Percentiles rank a stretch among this genome's conserved stretches.
phyloP scores from a whole-genome alignment of 2,113 vertebrate species.

The Platysteira castanea region DNA sequence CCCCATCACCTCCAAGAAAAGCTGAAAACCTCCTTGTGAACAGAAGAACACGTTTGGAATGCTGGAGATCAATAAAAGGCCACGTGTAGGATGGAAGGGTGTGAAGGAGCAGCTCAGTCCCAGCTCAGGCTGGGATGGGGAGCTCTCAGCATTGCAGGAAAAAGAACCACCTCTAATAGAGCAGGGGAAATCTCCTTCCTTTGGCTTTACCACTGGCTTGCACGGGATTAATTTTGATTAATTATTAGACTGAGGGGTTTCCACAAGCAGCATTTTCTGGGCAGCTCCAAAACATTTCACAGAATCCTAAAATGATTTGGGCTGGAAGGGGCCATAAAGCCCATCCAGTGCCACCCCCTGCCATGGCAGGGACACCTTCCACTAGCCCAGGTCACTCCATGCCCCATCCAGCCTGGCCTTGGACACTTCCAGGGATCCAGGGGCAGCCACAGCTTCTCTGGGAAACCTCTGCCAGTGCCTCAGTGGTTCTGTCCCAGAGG shows the following conservation, averaged over 20 bases:
- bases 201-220: neutral
- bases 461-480: accelerated
- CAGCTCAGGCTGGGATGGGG: neutral
- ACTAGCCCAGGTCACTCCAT: accelerated
- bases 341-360: accelerated
- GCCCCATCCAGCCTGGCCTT: accelerated
- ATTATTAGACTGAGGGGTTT: neutral
- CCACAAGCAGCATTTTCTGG: neutral
- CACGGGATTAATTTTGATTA: neutral
- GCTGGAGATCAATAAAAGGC: neutral
- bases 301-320: neutral
- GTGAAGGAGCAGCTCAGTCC: neutral
- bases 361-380: neutral
- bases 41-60: accelerated
- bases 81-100: accelerated
- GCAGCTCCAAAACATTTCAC: neutral
- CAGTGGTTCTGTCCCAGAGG: neutral
- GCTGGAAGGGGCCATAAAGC: neutral
- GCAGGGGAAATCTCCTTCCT: neutral
- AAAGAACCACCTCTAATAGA: neutral
- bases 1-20: neutral
- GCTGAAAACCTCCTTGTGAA: neutral
- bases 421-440: neutral
- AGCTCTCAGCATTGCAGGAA: neutral
- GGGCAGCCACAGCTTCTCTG: neutral